Base-by-base conservation (phyloP, 2,113 vertebrate genomes). In the Chlorodrepanis virens region DNA sequence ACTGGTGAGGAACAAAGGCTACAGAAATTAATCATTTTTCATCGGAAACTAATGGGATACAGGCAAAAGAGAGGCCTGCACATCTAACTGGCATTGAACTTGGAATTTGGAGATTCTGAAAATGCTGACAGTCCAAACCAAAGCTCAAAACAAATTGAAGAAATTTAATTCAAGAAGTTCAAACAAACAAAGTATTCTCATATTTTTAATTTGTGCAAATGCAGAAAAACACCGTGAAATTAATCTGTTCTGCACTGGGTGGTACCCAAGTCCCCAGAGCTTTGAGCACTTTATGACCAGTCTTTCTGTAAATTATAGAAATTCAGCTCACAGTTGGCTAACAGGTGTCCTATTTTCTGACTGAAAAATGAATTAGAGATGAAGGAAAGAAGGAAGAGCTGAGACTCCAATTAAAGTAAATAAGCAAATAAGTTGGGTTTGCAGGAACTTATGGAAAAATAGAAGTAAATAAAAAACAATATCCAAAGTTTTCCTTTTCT, bases 121-220 rank as follows among this genome's bases (percentile, higher is more conserved):
- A 95, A 67, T 33, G 69, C 39, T 44, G 45, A 94, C 33, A 83
- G 11, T 63, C 45, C 64, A 90, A 78, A 90, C 44, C 87, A 72
- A 35, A 92, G 56, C 49, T 88, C 44, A 96, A 81, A 96, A 81
- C 21, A 45, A 94, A 93, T 11, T 95, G 84, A 97, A 95, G 75
- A 94, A 90, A 69, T 84, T 90, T 54, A 89, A 90, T 90, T 93
- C 68, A 91, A 95, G 28, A 42, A 49, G 21, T 96, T 96, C 84
- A 94, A 96, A 95, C 45, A 94, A 86, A 94, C 27, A 52, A 95
- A 95, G 56, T 65, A 45, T 54, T 54, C 78, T 74, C 71, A 50
- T 29, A 96, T 94, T 97, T 96, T 96, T 97, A 95, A 96, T 97
- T 97, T 98, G 94, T 92, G 81, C 93, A 97, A 97, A 97, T 96